phyloP scores from a whole-genome alignment of 2,888 invertebrate genomes.

The Morinoia aosen region DNA sequence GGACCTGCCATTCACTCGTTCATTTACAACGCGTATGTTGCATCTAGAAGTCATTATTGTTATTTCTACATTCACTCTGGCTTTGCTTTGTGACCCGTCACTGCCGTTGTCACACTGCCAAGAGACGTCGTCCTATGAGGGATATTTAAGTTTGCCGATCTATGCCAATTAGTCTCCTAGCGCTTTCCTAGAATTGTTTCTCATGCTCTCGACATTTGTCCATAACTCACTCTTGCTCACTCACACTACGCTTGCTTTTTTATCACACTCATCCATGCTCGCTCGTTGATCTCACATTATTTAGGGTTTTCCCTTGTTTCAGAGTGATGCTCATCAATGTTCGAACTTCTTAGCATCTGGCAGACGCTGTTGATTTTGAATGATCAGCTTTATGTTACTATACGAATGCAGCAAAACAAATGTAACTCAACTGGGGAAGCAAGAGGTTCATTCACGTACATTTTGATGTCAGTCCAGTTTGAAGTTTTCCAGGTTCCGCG shows the following conservation, averaged over 20 bases:
- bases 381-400: constrained; percentile 4
- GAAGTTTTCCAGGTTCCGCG: not conserved
- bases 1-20: not conserved
- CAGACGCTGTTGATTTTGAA: not conserved
- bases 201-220: not conserved
- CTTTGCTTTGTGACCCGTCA: not conserved
- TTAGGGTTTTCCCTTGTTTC: not conserved
- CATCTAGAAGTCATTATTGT: not conserved
- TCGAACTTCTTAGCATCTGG: not conserved
- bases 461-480: not conserved
- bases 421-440: not conserved
- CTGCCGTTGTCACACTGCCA: not conserved
- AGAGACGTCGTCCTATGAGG: not conserved
- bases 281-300: not conserved
- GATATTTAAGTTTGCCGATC: not conserved
- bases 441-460: not conserved
- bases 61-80: not conserved
- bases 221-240: not conserved
- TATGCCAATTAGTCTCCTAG: not conserved
- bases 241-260: not conserved
- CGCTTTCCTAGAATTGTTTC: not conserved
- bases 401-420: not conserved
- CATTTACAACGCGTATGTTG: not conserved
- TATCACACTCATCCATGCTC: not conserved
- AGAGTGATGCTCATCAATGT: not conserved